Evolutionary conservation across 2,113 vertebrate species (phyloP).

Genomic region (Ptilonorhynchus violaceus): DNA sequence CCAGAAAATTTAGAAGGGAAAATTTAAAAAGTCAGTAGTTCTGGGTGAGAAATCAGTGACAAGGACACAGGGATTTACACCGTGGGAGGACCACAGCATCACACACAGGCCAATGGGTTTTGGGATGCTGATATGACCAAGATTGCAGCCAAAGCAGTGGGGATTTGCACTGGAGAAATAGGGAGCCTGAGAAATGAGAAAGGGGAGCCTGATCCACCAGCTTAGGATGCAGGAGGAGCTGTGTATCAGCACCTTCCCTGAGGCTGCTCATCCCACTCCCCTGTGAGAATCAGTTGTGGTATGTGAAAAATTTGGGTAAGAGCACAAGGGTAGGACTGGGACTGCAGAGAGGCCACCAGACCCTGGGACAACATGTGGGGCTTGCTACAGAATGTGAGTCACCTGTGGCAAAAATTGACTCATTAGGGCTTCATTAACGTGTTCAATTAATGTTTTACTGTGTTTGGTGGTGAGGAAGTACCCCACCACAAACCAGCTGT

Average conservation of each 20-base stretch:
- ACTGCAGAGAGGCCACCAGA: not conserved
- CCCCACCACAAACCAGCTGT: not conserved
- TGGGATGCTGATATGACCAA: not conserved
- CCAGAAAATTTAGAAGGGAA: not conserved
- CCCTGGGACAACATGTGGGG: not conserved
- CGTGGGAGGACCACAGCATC: not conserved
- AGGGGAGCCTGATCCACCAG: not conserved
- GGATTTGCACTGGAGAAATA: not conserved
- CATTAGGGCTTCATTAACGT: not conserved
- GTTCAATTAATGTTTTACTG: not conserved
- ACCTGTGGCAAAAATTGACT: not conserved
- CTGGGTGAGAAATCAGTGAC: not conserved
- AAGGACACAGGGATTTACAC: not conserved
- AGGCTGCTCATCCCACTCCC: not conserved
- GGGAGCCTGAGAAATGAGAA: not conserved
- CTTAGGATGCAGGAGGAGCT: not conserved
- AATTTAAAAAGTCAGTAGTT: not conserved
- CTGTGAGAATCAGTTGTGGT: not conserved
- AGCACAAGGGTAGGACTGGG: not conserved
- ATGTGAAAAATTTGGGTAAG: not conserved
- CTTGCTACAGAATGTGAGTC: rapidly evolving
- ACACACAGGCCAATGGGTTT: not conserved
- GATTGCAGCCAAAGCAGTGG: not conserved
- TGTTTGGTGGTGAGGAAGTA: not conserved
- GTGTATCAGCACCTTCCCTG: not conserved